Evolutionary conservation across 2,113 vertebrate genomes (phyloP).

Genomic region (Ictidomys tridecemlineatus): DNA sequence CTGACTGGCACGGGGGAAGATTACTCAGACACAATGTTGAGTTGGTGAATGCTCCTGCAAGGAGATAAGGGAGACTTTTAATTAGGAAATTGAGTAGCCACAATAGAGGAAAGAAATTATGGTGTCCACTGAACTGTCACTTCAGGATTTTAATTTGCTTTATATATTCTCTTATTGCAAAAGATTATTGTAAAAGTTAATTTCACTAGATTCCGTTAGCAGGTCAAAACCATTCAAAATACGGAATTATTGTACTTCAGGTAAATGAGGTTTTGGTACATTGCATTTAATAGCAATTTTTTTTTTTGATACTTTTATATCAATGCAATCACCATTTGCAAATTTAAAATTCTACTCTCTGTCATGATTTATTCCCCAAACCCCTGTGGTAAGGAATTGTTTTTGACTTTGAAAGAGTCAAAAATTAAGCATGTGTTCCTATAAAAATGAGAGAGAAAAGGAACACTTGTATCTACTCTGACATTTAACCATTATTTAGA

Average conservation of each 20-base stretch:
- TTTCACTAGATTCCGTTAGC: slow-evolving; percentile 48
- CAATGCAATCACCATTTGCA: background rate
- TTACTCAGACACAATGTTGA: background rate
- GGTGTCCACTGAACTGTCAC: background rate
- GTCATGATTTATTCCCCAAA: background rate
- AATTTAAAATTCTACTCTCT: slow-evolving; percentile 30
- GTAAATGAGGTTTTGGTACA: slow-evolving; percentile 34
- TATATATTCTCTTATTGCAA: background rate
- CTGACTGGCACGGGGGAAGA: background rate
- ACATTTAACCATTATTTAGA: background rate
- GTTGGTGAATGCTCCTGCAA: background rate
- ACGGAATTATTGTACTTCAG: slow-evolving; percentile 12
- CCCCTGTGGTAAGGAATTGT: background rate
- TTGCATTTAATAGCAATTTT: background rate
- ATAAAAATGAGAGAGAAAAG: background rate
- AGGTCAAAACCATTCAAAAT: slow-evolving; percentile 33
- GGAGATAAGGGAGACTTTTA: slow-evolving; percentile 56
- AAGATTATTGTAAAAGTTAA: slow-evolving; percentile 31
- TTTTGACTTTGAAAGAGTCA: background rate
- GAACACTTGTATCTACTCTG: background rate
- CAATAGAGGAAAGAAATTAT: slow-evolving; percentile 20
- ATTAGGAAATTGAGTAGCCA: slow-evolving; percentile 51
- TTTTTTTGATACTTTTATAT: background rate
- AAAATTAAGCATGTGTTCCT: background rate
- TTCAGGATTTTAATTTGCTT: slow-evolving; percentile 54